Percentiles rank a stretch among this genome's conserved stretches.
Evolutionary conservation across 2,797 vertebrate species (phyloP).

Genomic region (Notamacropus eugenii): DNA sequence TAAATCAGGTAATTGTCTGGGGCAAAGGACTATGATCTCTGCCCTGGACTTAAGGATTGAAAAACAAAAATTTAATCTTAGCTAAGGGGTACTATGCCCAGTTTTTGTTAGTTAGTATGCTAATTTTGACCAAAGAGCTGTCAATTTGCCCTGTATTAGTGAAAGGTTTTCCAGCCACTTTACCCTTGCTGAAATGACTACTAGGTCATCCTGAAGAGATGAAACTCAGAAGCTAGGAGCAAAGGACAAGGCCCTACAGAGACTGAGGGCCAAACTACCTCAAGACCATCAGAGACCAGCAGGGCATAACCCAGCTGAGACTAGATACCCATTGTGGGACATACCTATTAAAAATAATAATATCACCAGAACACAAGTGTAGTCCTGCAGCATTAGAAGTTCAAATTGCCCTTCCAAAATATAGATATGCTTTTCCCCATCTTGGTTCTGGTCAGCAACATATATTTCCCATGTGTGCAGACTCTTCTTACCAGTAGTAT

Average conservation of each 20-base stretch:
- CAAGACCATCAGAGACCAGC: not conserved
- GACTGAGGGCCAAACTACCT: not conserved
- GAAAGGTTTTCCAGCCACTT: not conserved
- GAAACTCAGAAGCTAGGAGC: not conserved
- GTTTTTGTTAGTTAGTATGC: not conserved
- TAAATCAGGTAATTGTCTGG: not conserved
- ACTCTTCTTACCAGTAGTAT: not conserved
- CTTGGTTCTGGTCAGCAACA: not conserved
- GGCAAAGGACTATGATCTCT: not conserved
- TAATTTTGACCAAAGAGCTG: not conserved
- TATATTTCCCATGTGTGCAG: not conserved
- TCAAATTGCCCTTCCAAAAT: not conserved
- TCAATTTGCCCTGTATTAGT: not conserved
- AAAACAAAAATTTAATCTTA: not conserved
- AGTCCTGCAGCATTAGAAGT: not conserved
- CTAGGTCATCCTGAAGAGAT: not conserved
- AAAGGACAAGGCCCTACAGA: not conserved
- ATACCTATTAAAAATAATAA: not conserved
- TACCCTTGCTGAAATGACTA: not conserved
- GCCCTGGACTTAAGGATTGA: not conserved
- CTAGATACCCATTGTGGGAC: not conserved
- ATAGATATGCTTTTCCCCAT: not conserved
- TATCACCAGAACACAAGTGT: not conserved
- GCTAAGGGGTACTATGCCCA: not conserved
- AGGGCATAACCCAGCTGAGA: not conserved